Evolutionary conservation across 2,797 vertebrate genomes (phyloP).

Genomic region (Smutsia temminckii): DNA sequence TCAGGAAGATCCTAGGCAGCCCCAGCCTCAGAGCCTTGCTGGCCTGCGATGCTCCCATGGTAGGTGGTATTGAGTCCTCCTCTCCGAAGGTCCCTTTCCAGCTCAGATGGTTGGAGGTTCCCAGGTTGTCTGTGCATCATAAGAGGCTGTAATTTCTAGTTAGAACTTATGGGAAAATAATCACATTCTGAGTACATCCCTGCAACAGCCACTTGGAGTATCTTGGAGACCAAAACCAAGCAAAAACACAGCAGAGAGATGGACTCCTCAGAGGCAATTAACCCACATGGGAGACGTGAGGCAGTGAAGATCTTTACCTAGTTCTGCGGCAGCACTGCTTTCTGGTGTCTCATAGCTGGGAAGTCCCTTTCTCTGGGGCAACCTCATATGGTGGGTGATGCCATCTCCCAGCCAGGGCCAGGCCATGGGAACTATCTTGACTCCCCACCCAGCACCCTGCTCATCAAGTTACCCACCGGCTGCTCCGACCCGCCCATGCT

Average conservation of each 20-base stretch:
- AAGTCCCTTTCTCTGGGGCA: no score
- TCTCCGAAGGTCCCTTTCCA: neutral
- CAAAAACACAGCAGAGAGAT: neutral
- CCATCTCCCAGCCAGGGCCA: neutral
- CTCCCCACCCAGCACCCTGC: neutral
- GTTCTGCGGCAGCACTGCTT: neutral
- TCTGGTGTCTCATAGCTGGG: accelerated
- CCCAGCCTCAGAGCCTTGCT: no score
- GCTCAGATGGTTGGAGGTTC: neutral
- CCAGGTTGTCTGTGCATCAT: neutral
- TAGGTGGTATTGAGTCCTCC: neutral
- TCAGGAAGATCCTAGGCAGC: neutral
- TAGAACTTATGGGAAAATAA: neutral
- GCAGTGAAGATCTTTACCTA: neutral
- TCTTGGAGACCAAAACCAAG: neutral
- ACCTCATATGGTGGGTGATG: accelerated
- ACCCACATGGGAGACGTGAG: neutral
- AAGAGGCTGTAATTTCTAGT: neutral
- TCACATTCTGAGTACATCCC: neutral
- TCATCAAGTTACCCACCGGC: neutral
- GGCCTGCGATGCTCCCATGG: neutral
- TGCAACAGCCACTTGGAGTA: neutral
- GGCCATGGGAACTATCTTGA: accelerated
- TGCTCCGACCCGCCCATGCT: neutral
- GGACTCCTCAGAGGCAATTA: neutral